A percentile compares a stretch with the other conserved stretches of the same genome.
phyloP scores from a whole-genome alignment of 2,113 vertebrate genomes.

The Salvator merianae region DNA sequence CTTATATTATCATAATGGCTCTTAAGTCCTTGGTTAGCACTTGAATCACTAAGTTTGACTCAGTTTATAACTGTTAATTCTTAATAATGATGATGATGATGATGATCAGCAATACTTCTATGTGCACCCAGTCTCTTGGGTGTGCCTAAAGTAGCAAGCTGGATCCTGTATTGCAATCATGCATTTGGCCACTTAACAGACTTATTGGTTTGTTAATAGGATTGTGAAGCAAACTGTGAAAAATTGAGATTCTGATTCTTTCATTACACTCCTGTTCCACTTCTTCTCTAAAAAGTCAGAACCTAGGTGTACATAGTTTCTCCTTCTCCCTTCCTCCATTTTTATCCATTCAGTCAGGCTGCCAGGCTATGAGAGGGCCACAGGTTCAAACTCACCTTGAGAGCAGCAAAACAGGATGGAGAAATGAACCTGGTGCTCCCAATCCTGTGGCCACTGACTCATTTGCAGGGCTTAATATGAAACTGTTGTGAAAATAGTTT shows the following conservation, averaged over 20 bases:
- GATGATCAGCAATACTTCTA: too few species aligned
- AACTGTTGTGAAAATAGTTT: neutral
- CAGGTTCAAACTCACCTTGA: too few species aligned
- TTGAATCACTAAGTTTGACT: too few species aligned
- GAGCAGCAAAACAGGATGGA: neutral
- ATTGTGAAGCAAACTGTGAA: neutral
- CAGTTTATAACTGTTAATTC: too few species aligned
- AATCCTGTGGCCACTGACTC: neutral
- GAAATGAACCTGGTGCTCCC: too few species aligned
- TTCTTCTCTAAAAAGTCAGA: too few species aligned
- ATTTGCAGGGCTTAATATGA: neutral
- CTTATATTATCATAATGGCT: too few species aligned
- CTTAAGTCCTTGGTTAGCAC: too few species aligned
- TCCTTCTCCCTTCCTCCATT: neutral
- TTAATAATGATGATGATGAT: too few species aligned
- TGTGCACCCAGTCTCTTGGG: neutral
- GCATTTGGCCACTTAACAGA: neutral
- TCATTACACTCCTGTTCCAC: too few species aligned
- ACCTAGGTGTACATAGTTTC: too few species aligned
- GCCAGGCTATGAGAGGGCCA: neutral
- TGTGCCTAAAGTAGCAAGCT: neutral
- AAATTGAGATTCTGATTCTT: neutral
- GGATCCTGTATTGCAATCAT: neutral
- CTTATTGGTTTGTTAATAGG: neutral
- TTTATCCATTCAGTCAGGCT: neutral